Percentiles rank a stretch among this genome's conserved stretches.
Conservation (phyloP, 2,888 invertebrate species). For the Drosophila melanosoma region DNA sequence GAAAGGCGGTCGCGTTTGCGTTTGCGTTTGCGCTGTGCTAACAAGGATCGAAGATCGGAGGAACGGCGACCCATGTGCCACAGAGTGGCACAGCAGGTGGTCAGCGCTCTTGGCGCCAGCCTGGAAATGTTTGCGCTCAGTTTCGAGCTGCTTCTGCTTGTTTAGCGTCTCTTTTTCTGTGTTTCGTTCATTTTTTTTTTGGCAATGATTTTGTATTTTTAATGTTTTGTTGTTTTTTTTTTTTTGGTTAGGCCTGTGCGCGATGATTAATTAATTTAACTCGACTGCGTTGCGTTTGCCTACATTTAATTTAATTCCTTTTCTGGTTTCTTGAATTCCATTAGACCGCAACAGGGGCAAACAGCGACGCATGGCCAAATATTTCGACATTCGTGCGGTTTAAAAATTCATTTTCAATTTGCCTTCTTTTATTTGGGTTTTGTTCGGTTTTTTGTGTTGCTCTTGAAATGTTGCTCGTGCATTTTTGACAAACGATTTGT, state of each 20-base stretch:
- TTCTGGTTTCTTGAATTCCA: constrained; percentile 72
- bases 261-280: constrained; percentile 78
- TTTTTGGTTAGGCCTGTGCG: constrained; percentile 39
- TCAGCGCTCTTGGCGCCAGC: constrained; percentile 81
- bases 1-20: constrained; percentile 30
- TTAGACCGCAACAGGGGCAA: constrained; percentile 55
- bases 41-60: constrained; percentile 73
- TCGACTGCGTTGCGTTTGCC: constrained; percentile 64
- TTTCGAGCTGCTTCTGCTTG: constrained; percentile 24
- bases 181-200: constrained; percentile 49
- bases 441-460: background rate
- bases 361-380: constrained; percentile 54
- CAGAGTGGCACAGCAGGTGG: constrained; percentile 81
- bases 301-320: constrained; percentile 75
- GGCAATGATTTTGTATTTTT: constrained; percentile 71
- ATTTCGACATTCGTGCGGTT: constrained; percentile 79
- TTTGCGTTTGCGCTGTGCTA: constrained; percentile 71
- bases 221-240: constrained; percentile 24
- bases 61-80: constrained; percentile 40
- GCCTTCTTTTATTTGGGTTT: constrained; percentile 27
- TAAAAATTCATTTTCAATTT: constrained; percentile 79
- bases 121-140: constrained; percentile 51
- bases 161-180: constrained; percentile 17
- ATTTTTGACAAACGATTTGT: constrained; percentile 79
- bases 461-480: constrained; percentile 39